Evolutionary conservation across 1,140 invertebrate species (phyloP), one percentile per base, ranked within the genome.

Genomic region (Rhagoletis pomonella): DNA sequence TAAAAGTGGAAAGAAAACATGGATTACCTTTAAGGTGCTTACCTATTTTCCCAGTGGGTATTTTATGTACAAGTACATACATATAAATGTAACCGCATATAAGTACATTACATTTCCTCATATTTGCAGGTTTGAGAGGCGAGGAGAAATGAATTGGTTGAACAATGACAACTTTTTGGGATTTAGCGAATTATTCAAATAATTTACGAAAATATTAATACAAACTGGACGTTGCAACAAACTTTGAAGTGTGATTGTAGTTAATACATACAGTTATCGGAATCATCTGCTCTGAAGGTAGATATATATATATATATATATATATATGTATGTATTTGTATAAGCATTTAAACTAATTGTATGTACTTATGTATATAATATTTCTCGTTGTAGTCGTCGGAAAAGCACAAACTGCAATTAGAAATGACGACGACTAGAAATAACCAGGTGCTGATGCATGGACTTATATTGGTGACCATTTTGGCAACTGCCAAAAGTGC

Each of bases 381-480:
- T 73, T 47, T 73, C 42, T 73, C 7, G 1, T 47, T 4, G 12
- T 14, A 73, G 67, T 14, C 29, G 67, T 14, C 29, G 14, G 1
- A n/a, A 47, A n/a, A 42, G 29, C 64, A 44, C 39, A 47, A 73
- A 10, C 42, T 44, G 39, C 2, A 88, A 81, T 17, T 60, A 47
- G 64, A 88, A 73, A 86, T 73, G 84, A 60, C 3, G 7, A 60
- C 29, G 55, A 50, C 62, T 67, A 88, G 88, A 44, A 67, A 87
- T 60, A 89, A 87, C 19, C 88, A 89, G 67, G 84, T 89, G 88
- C 87, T 88, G 87, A 88, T 89, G 84, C 87, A 88, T 81, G 89
- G 87, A 81, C 88, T 89, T 86, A 88, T 89, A 44, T 85, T 89
- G 73, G 86, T 89, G 59, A 87, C 89, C 64, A 88, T 89, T 87